Evolutionary conservation across 2,888 invertebrate genomes (phyloP).

Genomic region (Drosophila suboccidentalis): DNA sequence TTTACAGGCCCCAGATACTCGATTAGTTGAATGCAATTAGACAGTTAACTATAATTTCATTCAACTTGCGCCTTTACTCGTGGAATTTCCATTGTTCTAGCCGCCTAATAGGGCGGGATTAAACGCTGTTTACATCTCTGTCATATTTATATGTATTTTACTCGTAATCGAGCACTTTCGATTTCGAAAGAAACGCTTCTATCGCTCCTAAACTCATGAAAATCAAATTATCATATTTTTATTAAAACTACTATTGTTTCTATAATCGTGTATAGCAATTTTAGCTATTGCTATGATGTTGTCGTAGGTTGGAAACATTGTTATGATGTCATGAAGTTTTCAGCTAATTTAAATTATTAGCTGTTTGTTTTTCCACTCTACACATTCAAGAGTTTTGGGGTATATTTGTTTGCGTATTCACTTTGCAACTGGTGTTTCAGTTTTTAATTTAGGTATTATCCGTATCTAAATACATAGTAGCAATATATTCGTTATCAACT

Average conservation of each 20-base stretch:
- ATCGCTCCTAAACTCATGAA: slow-evolving; percentile 37
- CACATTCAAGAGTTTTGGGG: slow-evolving; percentile 6
- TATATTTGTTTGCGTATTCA: slow-evolving; percentile 19
- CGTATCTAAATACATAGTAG: no score
- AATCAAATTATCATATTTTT: slow-evolving; percentile 16
- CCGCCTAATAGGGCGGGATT: not conserved
- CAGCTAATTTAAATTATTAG: slow-evolving; percentile 71
- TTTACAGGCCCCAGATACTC: slow-evolving; percentile 56
- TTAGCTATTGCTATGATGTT: slow-evolving; percentile 49
- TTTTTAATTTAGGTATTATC: no score
- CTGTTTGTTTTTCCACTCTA: slow-evolving; percentile 37
- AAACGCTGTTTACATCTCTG: not conserved
- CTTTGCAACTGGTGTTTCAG: slow-evolving; percentile 7
- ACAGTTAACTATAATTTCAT: slow-evolving; percentile 43
- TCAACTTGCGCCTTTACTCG: slow-evolving; percentile 14
- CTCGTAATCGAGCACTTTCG: slow-evolving; percentile 58
- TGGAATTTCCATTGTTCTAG: slow-evolving; percentile 41
- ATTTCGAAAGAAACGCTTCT: slow-evolving; percentile 50
- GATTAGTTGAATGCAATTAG: slow-evolving; percentile 40
- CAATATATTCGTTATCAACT: slow-evolving; percentile 8
- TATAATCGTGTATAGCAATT: slow-evolving; percentile 19
- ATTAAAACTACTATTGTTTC: slow-evolving; percentile 13
- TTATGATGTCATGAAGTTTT: slow-evolving; percentile 70
- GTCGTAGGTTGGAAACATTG: slow-evolving; percentile 68
- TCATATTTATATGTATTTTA: slow-evolving; percentile 7